These are phyloP conservation scores for Ispidina picta DNA, from an alignment of 2,797 vertebrate genomes.

Conservation along the genomic window DNA sequence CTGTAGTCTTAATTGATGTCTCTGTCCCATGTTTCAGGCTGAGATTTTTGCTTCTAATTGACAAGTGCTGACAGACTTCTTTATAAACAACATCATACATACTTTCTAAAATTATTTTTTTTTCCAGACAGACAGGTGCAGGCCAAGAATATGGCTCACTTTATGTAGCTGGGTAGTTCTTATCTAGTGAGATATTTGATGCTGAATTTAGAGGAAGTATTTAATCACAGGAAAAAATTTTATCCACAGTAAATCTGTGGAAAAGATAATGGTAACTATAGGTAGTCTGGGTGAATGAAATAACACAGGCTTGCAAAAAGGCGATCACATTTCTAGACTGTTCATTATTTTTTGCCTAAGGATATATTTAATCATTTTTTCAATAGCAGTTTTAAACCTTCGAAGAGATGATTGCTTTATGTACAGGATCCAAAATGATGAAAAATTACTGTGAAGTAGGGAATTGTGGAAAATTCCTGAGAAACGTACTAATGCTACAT, in stretches of 20 bases:
- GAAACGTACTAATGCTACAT: background rate
- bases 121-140: background rate
- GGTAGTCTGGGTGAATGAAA: background rate
- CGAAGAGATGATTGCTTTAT: background rate
- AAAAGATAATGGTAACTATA: background rate
- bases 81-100: background rate
- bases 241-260: background rate
- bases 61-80: background rate
- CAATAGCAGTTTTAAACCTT: background rate
- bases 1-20: conserved; percentile 25
- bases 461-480: background rate
- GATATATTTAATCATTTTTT: background rate
- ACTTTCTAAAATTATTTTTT: background rate
- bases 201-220: background rate
- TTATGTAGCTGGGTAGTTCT: background rate
- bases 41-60: background rate
- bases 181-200: background rate
- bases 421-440: background rate
- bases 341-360: background rate
- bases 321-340: background rate
- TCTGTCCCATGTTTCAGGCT: background rate
- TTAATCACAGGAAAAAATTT: conserved; percentile 1
- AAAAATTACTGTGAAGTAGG: background rate
- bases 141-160: background rate
- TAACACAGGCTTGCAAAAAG: background rate